Base-by-base conservation (phyloP, 2,888 invertebrate genomes). In the Eupithecia centaureata region DNA sequence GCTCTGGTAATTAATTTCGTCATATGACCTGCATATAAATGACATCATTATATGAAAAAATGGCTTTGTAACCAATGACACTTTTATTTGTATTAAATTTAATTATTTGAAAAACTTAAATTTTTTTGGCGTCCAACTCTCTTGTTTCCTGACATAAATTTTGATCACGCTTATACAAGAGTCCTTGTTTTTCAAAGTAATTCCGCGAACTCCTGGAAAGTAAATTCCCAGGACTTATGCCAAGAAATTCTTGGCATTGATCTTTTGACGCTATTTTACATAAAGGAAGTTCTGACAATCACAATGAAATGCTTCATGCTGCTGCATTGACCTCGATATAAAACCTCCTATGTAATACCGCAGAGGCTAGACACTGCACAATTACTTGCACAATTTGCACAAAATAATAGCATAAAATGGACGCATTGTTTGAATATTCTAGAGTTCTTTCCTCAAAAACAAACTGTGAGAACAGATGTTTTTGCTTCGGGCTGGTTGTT, bases 261-360 rank as follows among this genome's bases (percentile, higher is more conserved):
- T 52, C 28, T 22, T 57, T 33, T 57, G 22, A 18, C 57, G 30
- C 18, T 32, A 57, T 33, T 57, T 27, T 25, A 47, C 28, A 58
- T 30, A 42, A 61, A 66, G 59, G 38, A 38, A 58, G 52, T 62
- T 57, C 61, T 35, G 63, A 56, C 35, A 57, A 30, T 58, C 51
- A 51, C 61, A 59, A 42, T 65, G 22, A 59, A 58, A 62, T 57
- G 54, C 56, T 61, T 22, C 33, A 59, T 61, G 38, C 61, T 33
- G 47, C 71, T 38, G 70, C 67, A 67, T 67, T 64, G 52, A 59
- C 68, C 67, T 65, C 63, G 67, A 57, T 62, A 63, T 60, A 13
- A 63, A 68, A 65, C 62, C 62, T 65, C 27, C 62, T 68, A 42
- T 65, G 60, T 60, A 63, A 35, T 60, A 35, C 61, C 18, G 57